These are phyloP conservation scores for Empidonax traillii DNA, from an alignment of 2,113 vertebrate genomes.

Conservation along the genomic window DNA sequence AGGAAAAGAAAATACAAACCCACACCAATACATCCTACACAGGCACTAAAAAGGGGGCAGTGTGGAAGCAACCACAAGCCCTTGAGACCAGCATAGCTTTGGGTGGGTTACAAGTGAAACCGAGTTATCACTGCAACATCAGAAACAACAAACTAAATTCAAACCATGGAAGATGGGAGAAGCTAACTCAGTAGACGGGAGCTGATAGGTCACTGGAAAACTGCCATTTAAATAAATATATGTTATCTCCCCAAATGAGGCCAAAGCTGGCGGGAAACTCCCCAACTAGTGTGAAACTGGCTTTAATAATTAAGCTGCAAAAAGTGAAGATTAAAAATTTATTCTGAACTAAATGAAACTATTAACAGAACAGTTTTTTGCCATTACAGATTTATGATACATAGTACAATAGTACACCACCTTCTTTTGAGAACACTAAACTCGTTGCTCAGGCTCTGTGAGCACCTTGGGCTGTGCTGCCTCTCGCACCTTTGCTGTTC, in stretches of 20 bases:
- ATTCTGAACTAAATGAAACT: background rate
- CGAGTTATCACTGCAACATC: background rate
- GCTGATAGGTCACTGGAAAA: background rate
- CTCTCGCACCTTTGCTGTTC: background rate
- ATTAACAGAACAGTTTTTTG: background rate
- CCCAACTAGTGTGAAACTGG: background rate
- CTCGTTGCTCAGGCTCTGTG: background rate
- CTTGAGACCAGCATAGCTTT: background rate
- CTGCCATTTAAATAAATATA: background rate
- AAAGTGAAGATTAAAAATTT: constrained; percentile 31
- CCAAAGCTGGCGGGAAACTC: background rate
- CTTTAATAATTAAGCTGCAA: constrained; percentile 18
- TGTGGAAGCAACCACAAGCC: background rate
- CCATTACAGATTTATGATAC: background rate
- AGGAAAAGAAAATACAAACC: background rate
- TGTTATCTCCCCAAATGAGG: background rate
- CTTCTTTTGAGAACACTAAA: background rate
- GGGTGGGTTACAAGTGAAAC: background rate
- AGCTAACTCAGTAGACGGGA: background rate
- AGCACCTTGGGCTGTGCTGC: rapidly evolving
- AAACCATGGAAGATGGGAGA: background rate
- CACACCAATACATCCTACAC: background rate
- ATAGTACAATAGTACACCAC: background rate
- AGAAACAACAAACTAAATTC: background rate
- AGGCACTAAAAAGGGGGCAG: background rate